Base-by-base conservation (phyloP, 2,888 invertebrate genomes). In the Slavum lentiscoides region DNA sequence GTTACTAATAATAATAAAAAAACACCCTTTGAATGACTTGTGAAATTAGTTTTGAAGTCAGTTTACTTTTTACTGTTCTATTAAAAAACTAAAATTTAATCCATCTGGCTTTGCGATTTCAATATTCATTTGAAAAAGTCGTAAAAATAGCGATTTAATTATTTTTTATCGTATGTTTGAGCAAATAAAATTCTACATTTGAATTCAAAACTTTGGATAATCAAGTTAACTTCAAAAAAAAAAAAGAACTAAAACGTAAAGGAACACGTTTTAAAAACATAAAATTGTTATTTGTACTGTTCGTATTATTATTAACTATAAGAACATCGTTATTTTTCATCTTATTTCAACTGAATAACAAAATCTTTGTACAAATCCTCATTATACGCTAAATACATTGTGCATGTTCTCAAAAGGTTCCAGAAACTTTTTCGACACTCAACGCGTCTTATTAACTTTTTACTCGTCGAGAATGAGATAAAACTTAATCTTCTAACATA, bases 31-130 rank as follows among this genome's bases (percentile, higher is more conserved):
- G 21, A 23, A 68, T 43, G 8, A 17, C 68, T 68, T 68, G 49
- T 68, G 0, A 68, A 68, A 68, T 68, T 23, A 68, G 49, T 70
- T 73, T 61, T 43, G 23, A 23, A 73, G 39, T 21, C 61, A 23
- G 61, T 59, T 30, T 11, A 53, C 21, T 21, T 43, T 39, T 23
- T 21, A 53, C 23, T 21, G 8, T 15, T 15, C 55, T 55, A 5
- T 15, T 55, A 55, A 43, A 55, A 55, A 37, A 37, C 11, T 58
- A 39, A 37, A 70, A 30, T 53, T 53, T 8, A 21, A 58, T 37
- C 19, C 11, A 11, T 30, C 30, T 30, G 49, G 19, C 23, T n/a
- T 37, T 39, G n/a, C 58, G 13, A 70, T 55, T 69, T 55, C 55
- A 55, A 55, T 69, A 69, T 69, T 55, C 23, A 55, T 70, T 37